Evolutionary conservation across 1,140 invertebrate species (phyloP).

Genomic region (Dendroctonus valens): DNA sequence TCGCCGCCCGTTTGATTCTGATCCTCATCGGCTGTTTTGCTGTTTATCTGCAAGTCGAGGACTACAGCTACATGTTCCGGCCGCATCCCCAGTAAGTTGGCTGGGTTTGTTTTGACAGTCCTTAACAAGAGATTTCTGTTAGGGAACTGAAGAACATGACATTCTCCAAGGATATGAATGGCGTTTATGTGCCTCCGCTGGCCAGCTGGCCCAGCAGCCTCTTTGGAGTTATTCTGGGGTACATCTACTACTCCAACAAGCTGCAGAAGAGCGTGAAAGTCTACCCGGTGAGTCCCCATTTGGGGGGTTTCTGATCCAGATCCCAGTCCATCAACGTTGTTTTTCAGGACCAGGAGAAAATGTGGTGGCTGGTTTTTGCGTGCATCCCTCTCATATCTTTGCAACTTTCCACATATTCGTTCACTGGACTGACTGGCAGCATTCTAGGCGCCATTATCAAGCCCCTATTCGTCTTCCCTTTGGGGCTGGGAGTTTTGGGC

Average conservation of each 20-base stretch:
- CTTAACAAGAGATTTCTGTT: neutral
- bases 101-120: neutral
- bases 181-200: slow-evolving; percentile 4
- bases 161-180: neutral
- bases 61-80: slow-evolving; percentile 4
- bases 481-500: slow-evolving; percentile 27
- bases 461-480: slow-evolving; percentile 13
- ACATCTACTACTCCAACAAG: slow-evolving; percentile 9
- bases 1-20: neutral
- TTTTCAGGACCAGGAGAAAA: neutral
- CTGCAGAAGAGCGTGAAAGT: neutral
- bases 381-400: neutral
- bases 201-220: slow-evolving; percentile 19
- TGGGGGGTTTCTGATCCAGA: neutral
- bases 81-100: slow-evolving; percentile 16
- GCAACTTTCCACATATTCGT: slow-evolving; percentile 7
- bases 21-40: neutral
- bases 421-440: neutral
- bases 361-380: slow-evolving; percentile 2
- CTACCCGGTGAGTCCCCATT: neutral
- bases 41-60: neutral
- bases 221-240: slow-evolving; percentile 7
- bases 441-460: slow-evolving; percentile 25
- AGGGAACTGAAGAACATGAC: slow-evolving; percentile 2
- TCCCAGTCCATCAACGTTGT: neutral